phyloP scores from a whole-genome alignment of 2,797 vertebrate genomes.

The Myripristis jacobus region DNA sequence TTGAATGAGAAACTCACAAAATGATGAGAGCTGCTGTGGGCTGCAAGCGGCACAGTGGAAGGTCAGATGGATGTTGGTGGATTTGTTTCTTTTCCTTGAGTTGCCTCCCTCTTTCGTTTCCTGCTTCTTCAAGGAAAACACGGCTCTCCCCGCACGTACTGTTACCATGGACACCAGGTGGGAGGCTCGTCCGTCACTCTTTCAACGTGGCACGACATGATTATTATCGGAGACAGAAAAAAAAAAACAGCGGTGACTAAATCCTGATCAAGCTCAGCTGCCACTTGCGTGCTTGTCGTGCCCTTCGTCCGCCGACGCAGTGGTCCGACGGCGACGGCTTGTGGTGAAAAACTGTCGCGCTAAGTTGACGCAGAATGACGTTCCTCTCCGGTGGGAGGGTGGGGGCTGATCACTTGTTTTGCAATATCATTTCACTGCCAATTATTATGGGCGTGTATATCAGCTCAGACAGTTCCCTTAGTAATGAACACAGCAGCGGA shows the following conservation, averaged over 20 bases:
- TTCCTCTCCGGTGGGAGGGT: neutral
- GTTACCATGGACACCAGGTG: neutral
- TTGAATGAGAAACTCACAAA: slow-evolving; percentile 51
- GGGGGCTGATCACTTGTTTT: no score
- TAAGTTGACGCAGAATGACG: slow-evolving; percentile 45
- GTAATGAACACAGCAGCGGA: no score
- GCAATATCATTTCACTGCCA: no score
- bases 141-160: neutral
- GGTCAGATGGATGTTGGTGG: neutral
- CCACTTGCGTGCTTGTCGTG: no score
- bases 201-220: neutral
- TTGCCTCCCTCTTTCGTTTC: neutral
- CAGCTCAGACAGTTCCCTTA: no score
- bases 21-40: neutral
- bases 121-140: slow-evolving; percentile 1
- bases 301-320: slow-evolving; percentile 49
- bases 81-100: neutral
- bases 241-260: rapidly evolving
- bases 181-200: neutral
- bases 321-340: slow-evolving; percentile 1
- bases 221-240: no score
- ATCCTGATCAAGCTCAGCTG: no score
- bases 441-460: neutral
- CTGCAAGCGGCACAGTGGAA: neutral
- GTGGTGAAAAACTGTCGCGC: slow-evolving; percentile 52